These are phyloP conservation scores for Tragelaphus scriptus DNA, from an alignment of 2,113 vertebrate species.

Conservation along the genomic window DNA sequence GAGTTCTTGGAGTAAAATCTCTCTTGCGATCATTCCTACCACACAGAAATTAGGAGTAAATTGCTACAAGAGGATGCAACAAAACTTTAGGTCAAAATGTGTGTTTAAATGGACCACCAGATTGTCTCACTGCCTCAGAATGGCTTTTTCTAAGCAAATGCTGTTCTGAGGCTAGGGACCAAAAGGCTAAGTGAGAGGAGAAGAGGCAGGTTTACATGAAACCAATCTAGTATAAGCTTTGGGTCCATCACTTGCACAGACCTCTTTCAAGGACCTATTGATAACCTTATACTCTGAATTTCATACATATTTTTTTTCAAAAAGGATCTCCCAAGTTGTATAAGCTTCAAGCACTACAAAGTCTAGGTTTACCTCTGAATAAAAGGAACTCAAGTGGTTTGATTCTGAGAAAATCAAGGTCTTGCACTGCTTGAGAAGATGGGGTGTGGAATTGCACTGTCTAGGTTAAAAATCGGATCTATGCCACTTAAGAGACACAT, in stretches of 20 bases:
- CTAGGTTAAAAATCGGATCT: background rate
- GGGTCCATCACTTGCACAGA: background rate
- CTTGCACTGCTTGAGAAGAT: background rate
- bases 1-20: background rate
- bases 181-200: background rate
- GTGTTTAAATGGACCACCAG: background rate
- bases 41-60: background rate
- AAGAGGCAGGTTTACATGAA: background rate
- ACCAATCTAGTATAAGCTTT: background rate
- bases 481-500: background rate
- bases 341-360: background rate
- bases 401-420: background rate
- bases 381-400: background rate
- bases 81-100: background rate
- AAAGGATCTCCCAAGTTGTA: background rate
- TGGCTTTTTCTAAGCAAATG: background rate
- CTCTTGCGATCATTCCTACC: background rate
- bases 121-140: background rate
- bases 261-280: background rate
- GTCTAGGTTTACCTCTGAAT: background rate
- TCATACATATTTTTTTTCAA: background rate
- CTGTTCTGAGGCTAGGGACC: rapidly evolving
- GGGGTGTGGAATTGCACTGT: background rate
- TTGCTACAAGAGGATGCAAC: background rate
- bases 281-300: background rate